Conservation (phyloP, 1,140 invertebrate species). For the Polypedilum vanderplanki region DNA sequence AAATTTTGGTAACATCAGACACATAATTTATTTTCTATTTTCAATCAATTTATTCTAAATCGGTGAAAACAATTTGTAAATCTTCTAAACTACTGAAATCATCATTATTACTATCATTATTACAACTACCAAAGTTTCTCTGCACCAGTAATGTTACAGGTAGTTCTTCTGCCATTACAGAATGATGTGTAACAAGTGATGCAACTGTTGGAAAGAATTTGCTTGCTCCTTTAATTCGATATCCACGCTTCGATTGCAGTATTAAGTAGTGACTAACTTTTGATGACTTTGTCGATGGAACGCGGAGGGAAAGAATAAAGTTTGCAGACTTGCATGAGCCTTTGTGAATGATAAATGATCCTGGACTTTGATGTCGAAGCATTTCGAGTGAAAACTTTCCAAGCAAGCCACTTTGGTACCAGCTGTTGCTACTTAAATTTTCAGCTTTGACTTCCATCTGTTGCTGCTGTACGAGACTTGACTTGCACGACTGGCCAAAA, state of each 20-base stretch:
- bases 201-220: conserved; percentile 88
- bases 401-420: conserved; percentile 14
- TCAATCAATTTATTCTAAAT: neutral
- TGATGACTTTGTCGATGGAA: neutral
- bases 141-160: conserved; percentile 80
- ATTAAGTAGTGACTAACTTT: neutral
- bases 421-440: neutral
- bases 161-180: conserved; percentile 88
- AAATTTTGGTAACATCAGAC: no score
- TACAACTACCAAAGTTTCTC: conserved; percentile 46
- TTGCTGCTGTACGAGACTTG: neutral
- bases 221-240: conserved; percentile 70
- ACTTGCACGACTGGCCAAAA: neutral
- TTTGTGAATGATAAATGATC: conserved; percentile 12
- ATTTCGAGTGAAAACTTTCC: conserved; percentile 23
- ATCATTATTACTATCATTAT: neutral
- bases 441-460: neutral
- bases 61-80: conserved; percentile 1
- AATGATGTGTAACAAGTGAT: conserved; percentile 87
- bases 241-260: neutral
- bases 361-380: conserved; percentile 2
- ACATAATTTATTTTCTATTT: no score
- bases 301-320: conserved; percentile 21
- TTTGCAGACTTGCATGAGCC: neutral
- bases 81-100: conserved; percentile 4